A percentile compares a stretch with the other conserved stretches of the same genome.
Conservation (phyloP, 2,113 vertebrate genomes). For the Notiomystis cincta region DNA sequence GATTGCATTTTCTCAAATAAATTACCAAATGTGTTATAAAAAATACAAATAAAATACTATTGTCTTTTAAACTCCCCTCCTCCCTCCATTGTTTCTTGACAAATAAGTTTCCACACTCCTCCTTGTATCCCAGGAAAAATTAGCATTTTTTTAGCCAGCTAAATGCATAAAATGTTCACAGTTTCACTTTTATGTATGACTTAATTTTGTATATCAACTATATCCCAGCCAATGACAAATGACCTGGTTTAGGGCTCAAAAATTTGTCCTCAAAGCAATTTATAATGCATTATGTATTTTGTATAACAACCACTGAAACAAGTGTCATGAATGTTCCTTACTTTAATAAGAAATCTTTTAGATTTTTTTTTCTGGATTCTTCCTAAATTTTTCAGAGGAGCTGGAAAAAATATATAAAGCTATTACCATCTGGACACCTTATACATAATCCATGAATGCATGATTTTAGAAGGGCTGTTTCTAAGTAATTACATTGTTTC, state of each 20-base stretch:
- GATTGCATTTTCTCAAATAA: not conserved
- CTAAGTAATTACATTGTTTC: not conserved
- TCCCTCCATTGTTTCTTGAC: not conserved
- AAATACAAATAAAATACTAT: not conserved
- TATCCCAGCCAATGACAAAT: not conserved
- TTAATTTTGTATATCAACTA: not conserved
- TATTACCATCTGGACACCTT: not conserved
- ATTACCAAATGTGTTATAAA: not conserved
- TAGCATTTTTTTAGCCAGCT: not conserved
- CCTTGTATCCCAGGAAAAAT: not conserved
- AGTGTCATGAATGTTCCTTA: not conserved
- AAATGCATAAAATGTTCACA: not conserved
- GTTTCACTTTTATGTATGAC: not conserved
- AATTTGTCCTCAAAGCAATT: not conserved
- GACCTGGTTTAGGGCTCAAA: not conserved
- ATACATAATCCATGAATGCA: not conserved
- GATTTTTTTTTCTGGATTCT: not conserved
- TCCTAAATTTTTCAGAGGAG: not conserved
- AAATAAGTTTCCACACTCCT: not conserved
- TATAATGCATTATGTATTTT: not conserved
- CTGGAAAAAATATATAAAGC: not conserved
- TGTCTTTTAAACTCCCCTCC: fast-evolving
- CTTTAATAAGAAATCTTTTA: not conserved
- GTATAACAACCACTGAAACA: not conserved
- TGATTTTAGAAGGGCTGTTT: not conserved